Conservation (phyloP, 1,140 invertebrate genomes). For the Sinonovacula constricta region DNA sequence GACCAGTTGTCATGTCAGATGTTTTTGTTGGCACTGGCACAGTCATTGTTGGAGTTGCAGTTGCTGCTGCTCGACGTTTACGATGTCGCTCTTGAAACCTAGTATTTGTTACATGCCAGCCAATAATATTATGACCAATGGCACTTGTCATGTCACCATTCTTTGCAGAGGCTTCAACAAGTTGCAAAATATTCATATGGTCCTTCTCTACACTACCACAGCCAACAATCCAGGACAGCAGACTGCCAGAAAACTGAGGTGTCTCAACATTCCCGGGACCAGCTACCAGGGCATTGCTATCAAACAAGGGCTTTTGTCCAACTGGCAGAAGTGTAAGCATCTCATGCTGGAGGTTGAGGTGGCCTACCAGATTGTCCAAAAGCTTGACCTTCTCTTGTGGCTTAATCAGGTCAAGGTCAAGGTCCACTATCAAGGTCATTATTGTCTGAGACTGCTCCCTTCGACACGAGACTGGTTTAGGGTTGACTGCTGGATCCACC, state of each 20-base stretch:
- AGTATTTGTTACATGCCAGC: slow-evolving; percentile 82
- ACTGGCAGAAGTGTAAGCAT: slow-evolving; percentile 79
- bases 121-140: slow-evolving; percentile 83
- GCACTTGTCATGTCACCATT: slow-evolving; percentile 84
- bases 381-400: slow-evolving; percentile 62
- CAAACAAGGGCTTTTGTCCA: slow-evolving; percentile 71
- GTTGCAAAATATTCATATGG: slow-evolving; percentile 81
- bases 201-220: slow-evolving; percentile 84
- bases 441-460: slow-evolving; percentile 72
- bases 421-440: slow-evolving; percentile 75
- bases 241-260: slow-evolving; percentile 78
- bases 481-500: slow-evolving; percentile 43
- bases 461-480: slow-evolving; percentile 68
- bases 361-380: slow-evolving; percentile 63
- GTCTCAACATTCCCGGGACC: slow-evolving; percentile 82
- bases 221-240: slow-evolving; percentile 84
- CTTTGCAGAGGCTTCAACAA: slow-evolving; percentile 82
- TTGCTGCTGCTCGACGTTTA: slow-evolving; percentile 54
- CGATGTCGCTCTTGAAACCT: slow-evolving; percentile 73
- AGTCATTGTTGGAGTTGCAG: slow-evolving; percentile 54
- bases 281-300: slow-evolving; percentile 80
- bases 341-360: slow-evolving; percentile 70
- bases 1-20: slow-evolving; percentile 49
- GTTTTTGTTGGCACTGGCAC: slow-evolving; percentile 63
- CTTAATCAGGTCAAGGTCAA: slow-evolving; percentile 66